Conservation (phyloP, 1,140 invertebrate species). For the Trissolcus basalis region DNA sequence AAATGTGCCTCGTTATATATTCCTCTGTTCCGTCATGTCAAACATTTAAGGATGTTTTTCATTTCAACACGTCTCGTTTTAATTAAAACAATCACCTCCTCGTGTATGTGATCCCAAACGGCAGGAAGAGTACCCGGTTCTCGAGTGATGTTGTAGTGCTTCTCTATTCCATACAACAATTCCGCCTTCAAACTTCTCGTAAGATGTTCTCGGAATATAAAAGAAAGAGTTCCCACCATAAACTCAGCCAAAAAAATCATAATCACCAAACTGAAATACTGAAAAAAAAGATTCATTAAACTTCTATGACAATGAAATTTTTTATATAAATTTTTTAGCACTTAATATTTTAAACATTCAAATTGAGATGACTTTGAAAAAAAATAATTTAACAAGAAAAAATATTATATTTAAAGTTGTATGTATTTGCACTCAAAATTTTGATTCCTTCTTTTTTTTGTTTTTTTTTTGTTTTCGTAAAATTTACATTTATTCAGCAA, state of each 20-base stretch:
- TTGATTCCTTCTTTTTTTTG: no score
- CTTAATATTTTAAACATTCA: no score
- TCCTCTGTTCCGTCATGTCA: neutral
- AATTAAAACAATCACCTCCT: slow-evolving; percentile 76
- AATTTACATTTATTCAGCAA: no score
- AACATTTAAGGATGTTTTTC: neutral
- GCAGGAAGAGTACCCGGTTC: slow-evolving; percentile 80
- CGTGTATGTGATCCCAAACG: slow-evolving; percentile 86
- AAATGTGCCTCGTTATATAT: no score
- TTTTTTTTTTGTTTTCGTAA: no score
- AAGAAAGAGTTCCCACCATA: slow-evolving; percentile 84
- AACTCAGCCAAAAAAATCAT: slow-evolving; percentile 88
- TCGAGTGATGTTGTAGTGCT: slow-evolving; percentile 81
- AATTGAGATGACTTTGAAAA: no score
- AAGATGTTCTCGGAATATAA: slow-evolving; percentile 85
- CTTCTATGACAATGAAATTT: no score
- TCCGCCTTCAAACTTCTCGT: slow-evolving; percentile 81
- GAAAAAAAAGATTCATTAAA: slow-evolving; percentile 49
- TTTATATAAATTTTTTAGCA: no score
- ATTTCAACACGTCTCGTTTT: neutral
- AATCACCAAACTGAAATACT: slow-evolving; percentile 91
- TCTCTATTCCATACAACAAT: slow-evolving; percentile 81
- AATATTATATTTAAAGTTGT: no score
- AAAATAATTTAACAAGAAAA: no score
- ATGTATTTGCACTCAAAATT: no score